A percentile compares a stretch with the other conserved stretches of the same genome.
Evolutionary conservation across 2,113 vertebrate species (phyloP).

Genomic region (Microtus ochrogaster): DNA sequence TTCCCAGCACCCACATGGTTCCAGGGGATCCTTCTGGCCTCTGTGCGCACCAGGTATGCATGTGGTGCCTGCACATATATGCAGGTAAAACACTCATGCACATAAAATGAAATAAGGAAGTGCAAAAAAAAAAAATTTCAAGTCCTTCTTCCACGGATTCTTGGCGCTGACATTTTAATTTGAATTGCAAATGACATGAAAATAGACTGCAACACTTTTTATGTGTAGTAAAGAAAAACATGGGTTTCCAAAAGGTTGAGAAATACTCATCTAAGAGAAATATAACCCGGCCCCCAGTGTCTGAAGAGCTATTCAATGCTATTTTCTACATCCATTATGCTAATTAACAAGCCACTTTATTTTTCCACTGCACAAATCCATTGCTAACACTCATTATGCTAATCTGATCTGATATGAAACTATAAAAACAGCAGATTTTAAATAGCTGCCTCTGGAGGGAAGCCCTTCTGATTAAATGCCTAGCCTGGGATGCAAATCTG

Average conservation of each 20-base stretch:
- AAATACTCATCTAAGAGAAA: slow-evolving; percentile 46
- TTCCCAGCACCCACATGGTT: neutral
- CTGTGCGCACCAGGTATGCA: neutral
- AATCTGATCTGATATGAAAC: slow-evolving; percentile 67
- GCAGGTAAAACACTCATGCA: neutral
- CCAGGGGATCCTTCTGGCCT: neutral
- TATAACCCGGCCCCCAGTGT: neutral
- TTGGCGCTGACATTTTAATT: neutral
- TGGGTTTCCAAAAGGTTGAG: slow-evolving; percentile 45
- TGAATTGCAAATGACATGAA: slow-evolving; percentile 60
- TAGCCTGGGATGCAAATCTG: neutral
- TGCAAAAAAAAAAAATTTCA: neutral
- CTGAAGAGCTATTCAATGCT: slow-evolving; percentile 38
- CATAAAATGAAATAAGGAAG: neutral
- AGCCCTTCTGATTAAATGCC: neutral
- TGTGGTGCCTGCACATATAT: neutral
- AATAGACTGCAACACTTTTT: slow-evolving; percentile 36
- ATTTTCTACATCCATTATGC: slow-evolving; percentile 66
- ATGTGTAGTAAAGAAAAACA: slow-evolving; percentile 46
- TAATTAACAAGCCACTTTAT: slow-evolving; percentile 66
- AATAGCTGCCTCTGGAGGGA: neutral
- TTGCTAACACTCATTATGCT: slow-evolving; percentile 64
- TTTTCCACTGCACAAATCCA: slow-evolving; percentile 34
- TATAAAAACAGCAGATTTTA: slow-evolving; percentile 45
- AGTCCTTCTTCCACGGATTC: neutral